Conservation (phyloP, 2,888 invertebrate genomes). For the Aplocera efformata region DNA sequence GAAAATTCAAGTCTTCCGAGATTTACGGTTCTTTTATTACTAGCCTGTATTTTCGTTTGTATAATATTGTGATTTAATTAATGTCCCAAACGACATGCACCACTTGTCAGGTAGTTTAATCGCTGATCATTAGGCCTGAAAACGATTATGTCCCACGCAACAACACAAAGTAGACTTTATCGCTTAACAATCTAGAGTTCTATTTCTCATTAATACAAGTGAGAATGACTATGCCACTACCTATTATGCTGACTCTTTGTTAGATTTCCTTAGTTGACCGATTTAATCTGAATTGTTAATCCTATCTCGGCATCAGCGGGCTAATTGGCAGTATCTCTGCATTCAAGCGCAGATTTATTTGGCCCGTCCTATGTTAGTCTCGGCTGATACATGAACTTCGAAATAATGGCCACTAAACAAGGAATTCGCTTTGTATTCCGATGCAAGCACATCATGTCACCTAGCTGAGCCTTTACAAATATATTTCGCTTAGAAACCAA, state of each 20-base stretch:
- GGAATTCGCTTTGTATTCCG: constrained; percentile 8
- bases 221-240: constrained; percentile 2
- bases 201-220: constrained; percentile 1
- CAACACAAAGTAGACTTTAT: constrained; percentile 9
- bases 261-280: constrained; percentile 44
- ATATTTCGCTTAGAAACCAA: not conserved
- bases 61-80: constrained; percentile 35
- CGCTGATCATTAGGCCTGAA: constrained; percentile 53
- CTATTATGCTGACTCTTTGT: constrained; percentile 13
- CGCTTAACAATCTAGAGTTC: constrained; percentile 4
- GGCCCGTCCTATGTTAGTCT: constrained; percentile 33
- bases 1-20: constrained; percentile 28
- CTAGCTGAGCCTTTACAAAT: constrained; percentile 2
- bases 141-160: constrained; percentile 42
- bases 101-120: constrained; percentile 9
- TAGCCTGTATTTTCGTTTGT: constrained; percentile 31
- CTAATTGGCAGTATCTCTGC: constrained; percentile 63
- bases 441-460: constrained; percentile 1
- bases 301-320: constrained; percentile 49
- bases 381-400: constrained; percentile 20
- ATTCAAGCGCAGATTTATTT: constrained; percentile 55
- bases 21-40: constrained; percentile 22
- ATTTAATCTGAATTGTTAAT: constrained; percentile 73
- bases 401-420: constrained; percentile 16
- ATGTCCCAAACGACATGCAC: constrained; percentile 28